These are phyloP conservation scores for Fundulus diaphanus DNA, from an alignment of 2,797 vertebrate genomes.

Conservation along the genomic window DNA sequence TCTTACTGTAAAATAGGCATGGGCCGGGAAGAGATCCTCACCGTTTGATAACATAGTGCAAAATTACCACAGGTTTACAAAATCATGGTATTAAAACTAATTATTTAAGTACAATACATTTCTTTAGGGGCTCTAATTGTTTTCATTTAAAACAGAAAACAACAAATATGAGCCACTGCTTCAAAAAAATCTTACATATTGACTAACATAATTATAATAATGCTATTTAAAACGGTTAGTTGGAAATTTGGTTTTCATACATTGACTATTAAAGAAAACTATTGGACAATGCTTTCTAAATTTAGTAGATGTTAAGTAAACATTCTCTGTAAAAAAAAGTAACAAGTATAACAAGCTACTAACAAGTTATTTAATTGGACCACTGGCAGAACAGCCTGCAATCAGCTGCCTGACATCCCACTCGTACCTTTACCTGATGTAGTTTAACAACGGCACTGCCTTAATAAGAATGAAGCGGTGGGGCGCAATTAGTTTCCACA, in stretches of 20 bases:
- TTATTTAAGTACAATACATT: not conserved
- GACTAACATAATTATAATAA: not conserved
- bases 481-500: not conserved
- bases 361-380: not conserved
- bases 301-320: not conserved
- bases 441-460: not conserved
- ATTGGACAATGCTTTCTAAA: not conserved
- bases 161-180: not conserved
- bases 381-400: not conserved
- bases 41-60: not conserved
- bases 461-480: not conserved
- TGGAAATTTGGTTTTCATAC: not conserved
- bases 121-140: not conserved
- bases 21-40: constrained; percentile 4
- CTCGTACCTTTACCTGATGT: not conserved
- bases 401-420: not conserved
- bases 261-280: not conserved
- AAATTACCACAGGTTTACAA: not conserved
- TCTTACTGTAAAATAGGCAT: constrained; percentile 78
- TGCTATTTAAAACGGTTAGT: not conserved
- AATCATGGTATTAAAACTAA: too few relatives aligned
- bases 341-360: not conserved
- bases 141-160: not conserved
- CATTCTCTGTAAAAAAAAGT: not conserved
- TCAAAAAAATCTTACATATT: not conserved